Percentiles rank a stretch among this genome's conserved stretches.
These are phyloP conservation scores for Lagorchestes hirsutus DNA, from an alignment of 2,797 vertebrate genomes.

Conservation along the genomic window DNA sequence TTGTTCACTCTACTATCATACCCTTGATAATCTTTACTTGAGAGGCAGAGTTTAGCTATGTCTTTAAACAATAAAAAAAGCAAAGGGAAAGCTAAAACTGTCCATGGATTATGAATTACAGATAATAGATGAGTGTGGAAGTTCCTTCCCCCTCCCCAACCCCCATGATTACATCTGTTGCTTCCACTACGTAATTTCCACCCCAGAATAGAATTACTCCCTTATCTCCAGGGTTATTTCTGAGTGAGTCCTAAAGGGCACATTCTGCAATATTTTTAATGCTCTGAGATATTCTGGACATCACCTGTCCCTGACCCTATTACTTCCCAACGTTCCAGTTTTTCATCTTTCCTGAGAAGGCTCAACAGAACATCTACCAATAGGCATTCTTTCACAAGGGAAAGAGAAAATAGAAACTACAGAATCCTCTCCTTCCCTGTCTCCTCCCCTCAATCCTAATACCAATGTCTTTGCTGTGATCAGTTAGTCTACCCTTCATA, in stretches of 20 bases:
- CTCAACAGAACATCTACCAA: conserved; percentile 42
- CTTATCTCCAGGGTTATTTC: conserved; percentile 41
- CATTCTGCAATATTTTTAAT: conserved; percentile 58
- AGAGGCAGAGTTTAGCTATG: conserved; percentile 41
- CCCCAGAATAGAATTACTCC: neutral
- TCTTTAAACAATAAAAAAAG: conserved; percentile 27
- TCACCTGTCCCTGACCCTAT: conserved; percentile 45
- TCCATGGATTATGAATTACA: neutral
- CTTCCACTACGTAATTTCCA: conserved; percentile 22
- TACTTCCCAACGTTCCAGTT: conserved; percentile 40
- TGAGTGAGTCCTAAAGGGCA: conserved; percentile 26
- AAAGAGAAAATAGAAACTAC: conserved; percentile 11
- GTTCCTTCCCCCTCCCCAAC: neutral
- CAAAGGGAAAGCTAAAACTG: conserved; percentile 27
- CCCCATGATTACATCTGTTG: conserved; percentile 2
- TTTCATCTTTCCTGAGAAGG: conserved; percentile 47
- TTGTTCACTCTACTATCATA: neutral
- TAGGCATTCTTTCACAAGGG: conserved; percentile 41
- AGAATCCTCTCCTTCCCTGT: neutral
- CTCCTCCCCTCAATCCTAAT: neutral
- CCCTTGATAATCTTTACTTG: conserved; percentile 40
- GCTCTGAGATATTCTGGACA: conserved; percentile 13
- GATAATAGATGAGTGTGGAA: conserved; percentile 44
- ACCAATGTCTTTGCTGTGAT: conserved; percentile 59
- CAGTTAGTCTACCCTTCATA: conserved; percentile 52